Base-by-base conservation (phyloP, 2,113 vertebrate genomes). In the Misgurnus anguillicaudatus region DNA sequence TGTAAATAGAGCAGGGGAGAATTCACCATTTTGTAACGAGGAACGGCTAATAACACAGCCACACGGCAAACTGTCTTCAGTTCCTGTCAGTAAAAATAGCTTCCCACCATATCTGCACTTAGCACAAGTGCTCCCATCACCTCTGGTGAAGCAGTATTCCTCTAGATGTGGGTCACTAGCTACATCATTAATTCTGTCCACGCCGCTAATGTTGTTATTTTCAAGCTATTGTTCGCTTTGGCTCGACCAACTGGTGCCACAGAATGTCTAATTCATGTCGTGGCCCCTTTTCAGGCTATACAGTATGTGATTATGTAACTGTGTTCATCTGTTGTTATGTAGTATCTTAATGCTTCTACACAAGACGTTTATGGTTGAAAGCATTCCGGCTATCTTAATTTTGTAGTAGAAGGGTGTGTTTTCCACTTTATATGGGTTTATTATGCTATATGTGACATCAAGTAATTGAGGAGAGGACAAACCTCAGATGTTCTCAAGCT, bases 1-100 rank as follows among this genome's bases (percentile, higher is more conserved):
- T 61, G 4, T 74, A 61, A 61, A 61, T 45, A 39, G 71, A 74
- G 41, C 39, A 17, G 31, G 31, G 17, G 21, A 61, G 51, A 9
- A 10, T 45, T 70, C 51, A 53, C 67, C 24, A 38, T 70, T 74
- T 74, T 74, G 31, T 74, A 74, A 57, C 68, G 6, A 72, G 69
- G 17, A 58, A n/a, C 6, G 3, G 41, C 71, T 74, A 74, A 74
- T 74, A 74, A 74, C 71, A 61, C 13, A 4, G 19, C 71, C 45
- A 74, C 57, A 61, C 19, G 55, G 61, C 71, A 74, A 74, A 74
- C 61, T 39, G 71, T 24, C 57, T 72, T 61, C 19, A 47, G n/a
- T 74, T 74, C 57, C 71, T 61, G 57, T 74, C 71, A 47, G 71
- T 74, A 74, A 74, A 74, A 47, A 74, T 61, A 74, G 57, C 57